phyloP scores from a whole-genome alignment of 2,113 vertebrate genomes.

The Scartelaos histophorus region DNA sequence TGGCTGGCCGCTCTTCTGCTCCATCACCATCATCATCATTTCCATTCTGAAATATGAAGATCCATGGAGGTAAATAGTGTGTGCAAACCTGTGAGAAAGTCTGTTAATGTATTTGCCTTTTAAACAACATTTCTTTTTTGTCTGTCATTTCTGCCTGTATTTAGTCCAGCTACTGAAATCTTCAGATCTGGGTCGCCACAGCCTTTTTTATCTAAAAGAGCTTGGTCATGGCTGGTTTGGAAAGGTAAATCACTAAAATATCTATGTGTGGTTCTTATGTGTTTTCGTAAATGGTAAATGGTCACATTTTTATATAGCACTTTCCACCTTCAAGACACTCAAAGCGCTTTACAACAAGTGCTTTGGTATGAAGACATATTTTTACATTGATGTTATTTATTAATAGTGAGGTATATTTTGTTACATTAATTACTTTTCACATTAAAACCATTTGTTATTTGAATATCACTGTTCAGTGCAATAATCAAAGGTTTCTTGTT shows the following conservation, averaged over 20 bases:
- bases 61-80: slow-evolving; percentile 66
- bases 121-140: neutral
- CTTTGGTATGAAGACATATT: slow-evolving; percentile 52
- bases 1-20: slow-evolving; percentile 54
- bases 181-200: slow-evolving; percentile 89
- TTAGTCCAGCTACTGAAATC: slow-evolving; percentile 92
- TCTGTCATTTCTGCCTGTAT: slow-evolving; percentile 35
- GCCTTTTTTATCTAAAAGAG: slow-evolving; percentile 94
- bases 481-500: neutral
- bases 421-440: no score
- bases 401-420: slow-evolving; percentile 35
- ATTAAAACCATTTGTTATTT: no score
- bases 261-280: slow-evolving; percentile 4
- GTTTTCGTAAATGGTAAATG: no score
- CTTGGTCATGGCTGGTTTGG: slow-evolving; percentile 96
- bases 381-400: slow-evolving; percentile 39
- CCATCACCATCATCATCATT: slow-evolving; percentile 27
- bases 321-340: no score
- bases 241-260: slow-evolving; percentile 78
- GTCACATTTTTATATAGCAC: no score
- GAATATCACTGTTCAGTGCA: neutral
- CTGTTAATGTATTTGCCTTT: neutral
- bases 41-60: slow-evolving; percentile 53
- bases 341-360: no score
- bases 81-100: neutral